phyloP scores from a whole-genome alignment of 2,888 invertebrate species.

The Eucera pruinosa region DNA sequence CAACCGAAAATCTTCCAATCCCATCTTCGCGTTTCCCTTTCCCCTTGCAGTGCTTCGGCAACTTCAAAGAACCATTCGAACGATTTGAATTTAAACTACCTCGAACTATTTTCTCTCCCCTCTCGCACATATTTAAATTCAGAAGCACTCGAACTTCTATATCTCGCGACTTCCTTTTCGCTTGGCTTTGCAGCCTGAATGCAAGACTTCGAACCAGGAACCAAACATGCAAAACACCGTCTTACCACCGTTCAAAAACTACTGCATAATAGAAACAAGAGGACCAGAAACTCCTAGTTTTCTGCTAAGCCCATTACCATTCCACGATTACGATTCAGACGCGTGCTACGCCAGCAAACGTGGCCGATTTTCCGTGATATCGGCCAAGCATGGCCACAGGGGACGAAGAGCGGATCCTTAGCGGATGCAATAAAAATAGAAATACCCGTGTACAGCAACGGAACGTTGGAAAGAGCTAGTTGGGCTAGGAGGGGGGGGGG shows the following conservation, averaged over 20 bases:
- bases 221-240: not conserved
- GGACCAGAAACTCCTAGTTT: not conserved
- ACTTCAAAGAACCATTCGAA: not conserved
- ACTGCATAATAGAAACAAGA: not conserved
- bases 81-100: not conserved
- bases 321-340: conserved; percentile 24
- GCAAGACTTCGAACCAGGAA: not conserved
- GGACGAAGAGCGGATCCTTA: conserved; percentile 59
- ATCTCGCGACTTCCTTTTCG: not conserved
- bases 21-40: not conserved
- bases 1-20: not conserved
- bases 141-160: not conserved
- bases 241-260: not conserved
- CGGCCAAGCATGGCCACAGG: conserved; percentile 66
- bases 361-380: conserved; percentile 62
- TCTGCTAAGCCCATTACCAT: not conserved
- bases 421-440: conserved; percentile 62
- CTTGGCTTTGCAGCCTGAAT: not conserved
- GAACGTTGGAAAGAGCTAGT: conserved; percentile 75
- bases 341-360: conserved; percentile 3
- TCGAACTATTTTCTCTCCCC: too few species aligned
- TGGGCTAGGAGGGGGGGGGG: conserved; percentile 39
- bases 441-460: conserved; percentile 14
- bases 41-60: not conserved
- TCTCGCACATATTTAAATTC: conserved; percentile 1